Base-by-base conservation (phyloP, 1,140 invertebrate species). In the Bombus cullumanus region DNA sequence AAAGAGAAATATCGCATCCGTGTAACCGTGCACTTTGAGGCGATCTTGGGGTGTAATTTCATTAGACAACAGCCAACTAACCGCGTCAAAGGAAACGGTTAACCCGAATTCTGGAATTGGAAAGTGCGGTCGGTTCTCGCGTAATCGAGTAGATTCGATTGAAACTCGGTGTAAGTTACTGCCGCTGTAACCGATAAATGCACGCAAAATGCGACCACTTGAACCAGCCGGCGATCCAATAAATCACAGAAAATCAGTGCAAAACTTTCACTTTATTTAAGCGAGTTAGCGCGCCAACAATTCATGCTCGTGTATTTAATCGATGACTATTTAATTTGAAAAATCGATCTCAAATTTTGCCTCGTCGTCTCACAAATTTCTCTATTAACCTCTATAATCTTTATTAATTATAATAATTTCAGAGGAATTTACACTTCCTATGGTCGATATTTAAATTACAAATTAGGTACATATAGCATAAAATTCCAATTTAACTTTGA, bases 91-190 rank as follows among this genome's bases (percentile, higher is more conserved):
- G 81, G 59, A 53, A 47, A 41, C 25, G 72, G 72, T 83, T 83
- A 83, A 83, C 73, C 41, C 73, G 81, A 76, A 83, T 83, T 76
- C 72, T 66, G 73, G 73, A 53, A 76, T 76, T 76, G 43, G 81
- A 76, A 53, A 76, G 41, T 39, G 81, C 43, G 81, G 59, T 83
- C 31, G 62, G 43, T 76, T 76, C 74, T 53, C 72, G 34, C 53
- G 73, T 83, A 83, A 83, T 83, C 81, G 81, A 83, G 59, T 68
- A 75, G 81, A 83, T 62, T 68, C 59, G 59, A 83, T 83, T 83
- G 73, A 76, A 83, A 83, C 73, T 83, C 72, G 31, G 73, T 53
- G 41, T 39, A 76, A 83, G 73, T 83, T 83, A 76, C 31, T 37
- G 39, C 15, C 41, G 12, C 39, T n/a, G n/a, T 34, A 59, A 59